Evolutionary conservation across 2,888 invertebrate genomes (phyloP).

Genomic region (Balanococcus diminutus): DNA sequence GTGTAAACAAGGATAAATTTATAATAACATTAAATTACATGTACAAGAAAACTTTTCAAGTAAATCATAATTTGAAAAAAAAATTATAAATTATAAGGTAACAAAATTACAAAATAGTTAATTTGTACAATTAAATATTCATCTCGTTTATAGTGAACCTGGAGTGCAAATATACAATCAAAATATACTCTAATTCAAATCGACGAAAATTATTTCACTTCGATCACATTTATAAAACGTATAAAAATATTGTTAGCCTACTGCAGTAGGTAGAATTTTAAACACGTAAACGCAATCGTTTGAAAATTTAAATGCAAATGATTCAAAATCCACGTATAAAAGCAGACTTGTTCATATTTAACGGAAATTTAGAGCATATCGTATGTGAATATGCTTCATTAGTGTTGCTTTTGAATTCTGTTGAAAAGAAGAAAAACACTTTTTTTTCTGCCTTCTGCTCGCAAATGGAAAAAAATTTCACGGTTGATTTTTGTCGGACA

Average conservation of each 20-base stretch:
- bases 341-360: not conserved
- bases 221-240: not conserved
- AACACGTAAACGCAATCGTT: not conserved
- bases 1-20: conserved; percentile 35
- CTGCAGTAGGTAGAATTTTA: no score
- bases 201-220: not conserved
- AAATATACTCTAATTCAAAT: not conserved
- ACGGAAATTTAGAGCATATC: not conserved
- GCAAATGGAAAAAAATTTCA: not conserved
- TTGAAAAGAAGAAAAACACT: not conserved
- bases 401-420: not conserved
- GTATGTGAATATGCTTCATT: not conserved
- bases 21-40: conserved; percentile 27
- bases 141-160: not conserved
- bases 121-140: conserved; percentile 10
- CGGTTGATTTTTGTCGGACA: not conserved
- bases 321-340: not conserved
- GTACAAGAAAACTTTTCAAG: conserved; percentile 12
- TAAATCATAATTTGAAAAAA: conserved; percentile 27
- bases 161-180: conserved; percentile 7
- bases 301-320: not conserved
- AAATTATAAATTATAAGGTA: conserved; percentile 35
- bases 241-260: not conserved
- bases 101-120: conserved; percentile 38
- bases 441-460: not conserved